phyloP scores from a whole-genome alignment of 2,888 invertebrate genomes.

The Drosophila lacicola region DNA sequence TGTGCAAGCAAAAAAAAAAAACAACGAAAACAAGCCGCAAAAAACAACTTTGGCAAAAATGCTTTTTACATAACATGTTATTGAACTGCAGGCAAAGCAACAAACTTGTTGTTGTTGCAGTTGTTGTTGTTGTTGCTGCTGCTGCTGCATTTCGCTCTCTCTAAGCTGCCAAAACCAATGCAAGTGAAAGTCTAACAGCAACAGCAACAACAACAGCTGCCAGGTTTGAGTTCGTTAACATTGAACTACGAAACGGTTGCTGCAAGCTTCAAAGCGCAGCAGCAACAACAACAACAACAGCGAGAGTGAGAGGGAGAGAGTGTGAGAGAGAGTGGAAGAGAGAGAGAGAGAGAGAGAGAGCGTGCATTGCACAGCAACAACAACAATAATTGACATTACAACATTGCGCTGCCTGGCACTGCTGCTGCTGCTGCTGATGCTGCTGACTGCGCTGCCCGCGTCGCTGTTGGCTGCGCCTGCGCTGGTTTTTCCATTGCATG shows the following conservation, averaged over 20 bases:
- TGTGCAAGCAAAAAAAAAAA: conserved; percentile 26
- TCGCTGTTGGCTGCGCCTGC: conserved; percentile 44
- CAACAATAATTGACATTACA: conserved; percentile 65
- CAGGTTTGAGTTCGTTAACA: conserved; percentile 82
- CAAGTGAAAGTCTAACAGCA: conserved; percentile 83
- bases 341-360: conserved; percentile 29
- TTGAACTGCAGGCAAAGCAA: conserved; percentile 81
- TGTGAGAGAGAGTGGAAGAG: no score
- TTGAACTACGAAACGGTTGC: conserved; percentile 81
- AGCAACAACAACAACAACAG: conserved; percentile 24
- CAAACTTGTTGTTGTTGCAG: conserved; percentile 40
- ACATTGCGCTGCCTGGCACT: conserved; percentile 64
- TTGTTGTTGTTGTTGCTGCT: conserved; percentile 33
- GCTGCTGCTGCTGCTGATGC: conserved; percentile 33
- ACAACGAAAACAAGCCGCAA: conserved; percentile 48
- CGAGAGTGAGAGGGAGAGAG: conserved; percentile 25
- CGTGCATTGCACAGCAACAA: conserved; percentile 47
- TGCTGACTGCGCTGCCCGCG: conserved; percentile 12
- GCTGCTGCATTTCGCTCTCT: conserved; percentile 55
- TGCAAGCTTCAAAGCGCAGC: conserved; percentile 20
- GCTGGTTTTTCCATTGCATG: conserved; percentile 74
- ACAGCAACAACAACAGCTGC: conserved; percentile 42
- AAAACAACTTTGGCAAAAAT: conserved; percentile 79
- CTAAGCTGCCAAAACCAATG: conserved; percentile 82
- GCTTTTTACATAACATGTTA: conserved; percentile 84